phyloP scores from a whole-genome alignment of 2,888 invertebrate species.

The Steinernema scapterisci region DNA sequence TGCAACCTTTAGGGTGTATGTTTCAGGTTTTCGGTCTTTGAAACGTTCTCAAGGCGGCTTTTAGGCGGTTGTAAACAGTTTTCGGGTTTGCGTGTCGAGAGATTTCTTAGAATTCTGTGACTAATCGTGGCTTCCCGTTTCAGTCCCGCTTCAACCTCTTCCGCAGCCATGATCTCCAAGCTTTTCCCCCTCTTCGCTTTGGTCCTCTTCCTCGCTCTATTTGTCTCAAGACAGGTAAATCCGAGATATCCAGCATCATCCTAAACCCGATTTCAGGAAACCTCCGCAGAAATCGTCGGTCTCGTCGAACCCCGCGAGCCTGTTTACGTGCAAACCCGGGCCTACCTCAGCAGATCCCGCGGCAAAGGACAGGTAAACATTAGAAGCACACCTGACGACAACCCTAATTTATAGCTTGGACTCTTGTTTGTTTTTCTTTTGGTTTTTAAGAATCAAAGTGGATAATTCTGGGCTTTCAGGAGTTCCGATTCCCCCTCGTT shows the following conservation, averaged over 20 bases:
- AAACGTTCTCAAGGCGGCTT: too few relatives aligned
- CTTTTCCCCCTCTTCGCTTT: not conserved
- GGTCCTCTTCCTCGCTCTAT: not conserved
- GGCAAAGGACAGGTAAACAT: not conserved
- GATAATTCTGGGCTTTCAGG: not conserved
- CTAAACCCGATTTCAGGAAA: not conserved
- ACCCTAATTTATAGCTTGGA: too few relatives aligned
- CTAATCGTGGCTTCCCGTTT: too few relatives aligned
- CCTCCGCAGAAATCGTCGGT: not conserved
- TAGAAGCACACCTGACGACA: not conserved
- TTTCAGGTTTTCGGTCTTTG: too few relatives aligned
- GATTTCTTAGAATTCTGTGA: too few relatives aligned
- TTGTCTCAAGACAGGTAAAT: not conserved
- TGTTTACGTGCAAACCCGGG: not conserved
- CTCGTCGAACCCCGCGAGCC: not conserved
- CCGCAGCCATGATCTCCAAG: not conserved
- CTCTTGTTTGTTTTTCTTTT: too few relatives aligned
- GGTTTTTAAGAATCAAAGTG: too few relatives aligned
- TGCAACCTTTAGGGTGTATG: too few relatives aligned
- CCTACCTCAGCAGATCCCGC: slow-evolving; percentile 12
- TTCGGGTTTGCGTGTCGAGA: too few relatives aligned
- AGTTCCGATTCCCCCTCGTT: slow-evolving; percentile 24
- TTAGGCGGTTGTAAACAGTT: too few relatives aligned
- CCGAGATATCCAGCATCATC: not conserved
- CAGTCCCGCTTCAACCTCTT: not conserved